phyloP scores from a whole-genome alignment of 2,113 vertebrate species.

The Lamprotornis superbus region DNA sequence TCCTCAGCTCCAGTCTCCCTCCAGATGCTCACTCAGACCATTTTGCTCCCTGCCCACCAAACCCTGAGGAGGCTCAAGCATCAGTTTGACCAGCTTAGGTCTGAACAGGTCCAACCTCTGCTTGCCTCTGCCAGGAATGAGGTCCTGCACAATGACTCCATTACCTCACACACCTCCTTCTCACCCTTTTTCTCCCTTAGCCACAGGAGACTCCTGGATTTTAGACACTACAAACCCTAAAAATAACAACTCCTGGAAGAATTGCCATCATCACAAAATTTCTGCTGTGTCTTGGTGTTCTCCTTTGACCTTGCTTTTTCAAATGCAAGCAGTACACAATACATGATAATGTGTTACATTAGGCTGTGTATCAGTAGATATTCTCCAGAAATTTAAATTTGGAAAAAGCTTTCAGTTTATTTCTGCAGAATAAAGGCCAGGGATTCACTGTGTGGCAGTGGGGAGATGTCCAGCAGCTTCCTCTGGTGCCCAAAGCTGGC shows the following conservation, averaged over 20 bases:
- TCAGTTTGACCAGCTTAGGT: background rate
- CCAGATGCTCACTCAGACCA: background rate
- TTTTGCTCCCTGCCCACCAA: background rate
- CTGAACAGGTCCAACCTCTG: background rate
- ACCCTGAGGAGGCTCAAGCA: background rate
- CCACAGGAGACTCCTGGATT: background rate
- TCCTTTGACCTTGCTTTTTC: background rate
- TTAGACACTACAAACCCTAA: background rate
- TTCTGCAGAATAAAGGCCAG: background rate
- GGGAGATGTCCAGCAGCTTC: background rate
- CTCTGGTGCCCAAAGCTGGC: background rate
- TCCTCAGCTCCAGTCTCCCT: background rate
- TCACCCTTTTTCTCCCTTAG: background rate
- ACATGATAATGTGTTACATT: background rate
- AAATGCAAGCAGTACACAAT: background rate
- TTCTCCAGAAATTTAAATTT: background rate
- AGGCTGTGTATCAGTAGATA: background rate
- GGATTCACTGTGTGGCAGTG: fast-evolving
- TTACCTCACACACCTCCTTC: background rate
- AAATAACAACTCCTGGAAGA: background rate
- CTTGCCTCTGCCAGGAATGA: background rate
- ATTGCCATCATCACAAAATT: background rate
- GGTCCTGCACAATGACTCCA: background rate
- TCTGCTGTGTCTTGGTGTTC: fast-evolving
- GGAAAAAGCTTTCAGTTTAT: background rate